Conservation (phyloP, 2,797 vertebrate genomes). For the Neopelma chrysocephalum region DNA sequence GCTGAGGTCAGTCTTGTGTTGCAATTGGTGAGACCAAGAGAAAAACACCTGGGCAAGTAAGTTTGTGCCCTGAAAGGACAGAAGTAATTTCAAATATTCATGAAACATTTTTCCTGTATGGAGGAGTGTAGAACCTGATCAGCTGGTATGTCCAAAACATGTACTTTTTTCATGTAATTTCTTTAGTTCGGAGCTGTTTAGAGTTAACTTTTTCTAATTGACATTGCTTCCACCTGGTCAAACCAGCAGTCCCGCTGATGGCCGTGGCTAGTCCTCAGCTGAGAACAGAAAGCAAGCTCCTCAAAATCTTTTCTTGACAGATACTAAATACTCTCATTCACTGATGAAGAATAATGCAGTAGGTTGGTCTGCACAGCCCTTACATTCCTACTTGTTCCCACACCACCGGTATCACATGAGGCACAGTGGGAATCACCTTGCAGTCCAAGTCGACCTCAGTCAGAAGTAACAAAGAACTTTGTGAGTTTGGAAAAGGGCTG, state of each 20-base stretch:
- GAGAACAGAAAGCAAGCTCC: not conserved
- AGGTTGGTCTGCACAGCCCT: not conserved
- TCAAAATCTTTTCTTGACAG: not conserved
- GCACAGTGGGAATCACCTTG: not conserved
- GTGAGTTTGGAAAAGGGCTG: slow-evolving; percentile 11
- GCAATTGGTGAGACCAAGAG: not conserved
- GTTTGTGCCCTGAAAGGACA: not conserved
- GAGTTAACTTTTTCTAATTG: not conserved
- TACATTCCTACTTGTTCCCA: not conserved
- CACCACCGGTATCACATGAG: fast-evolving
- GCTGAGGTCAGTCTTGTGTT: not conserved
- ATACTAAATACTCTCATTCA: not conserved
- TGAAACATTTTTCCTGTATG: not conserved
- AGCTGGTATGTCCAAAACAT: not conserved
- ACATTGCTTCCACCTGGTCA: not conserved
- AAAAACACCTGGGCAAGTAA: not conserved
- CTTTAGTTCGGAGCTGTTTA: not conserved
- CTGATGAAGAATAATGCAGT: not conserved
- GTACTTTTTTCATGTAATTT: not conserved
- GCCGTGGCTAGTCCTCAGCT: not conserved
- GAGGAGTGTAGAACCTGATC: not conserved
- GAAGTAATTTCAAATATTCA: not conserved
- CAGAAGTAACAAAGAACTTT: slow-evolving; percentile 45
- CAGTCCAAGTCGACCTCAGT: not conserved
- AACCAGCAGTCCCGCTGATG: not conserved